phyloP scores from a whole-genome alignment of 2,113 vertebrate species.

The Mesitornis unicolor region DNA sequence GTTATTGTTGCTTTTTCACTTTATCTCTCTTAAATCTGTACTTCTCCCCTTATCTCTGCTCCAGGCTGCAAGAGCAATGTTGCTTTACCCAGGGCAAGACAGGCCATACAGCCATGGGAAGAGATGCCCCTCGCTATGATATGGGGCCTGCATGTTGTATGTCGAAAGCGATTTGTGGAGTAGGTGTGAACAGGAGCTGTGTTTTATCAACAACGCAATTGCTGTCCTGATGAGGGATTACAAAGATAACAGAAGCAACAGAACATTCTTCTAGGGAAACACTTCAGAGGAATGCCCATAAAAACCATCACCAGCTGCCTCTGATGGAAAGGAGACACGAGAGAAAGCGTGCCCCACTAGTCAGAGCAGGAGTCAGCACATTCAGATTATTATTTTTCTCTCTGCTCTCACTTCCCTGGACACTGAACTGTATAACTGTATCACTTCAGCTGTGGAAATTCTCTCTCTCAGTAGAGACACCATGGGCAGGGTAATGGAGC shows the following conservation, averaged over 20 bases:
- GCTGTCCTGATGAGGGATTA: background rate
- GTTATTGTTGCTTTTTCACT: background rate
- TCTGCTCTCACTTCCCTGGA: background rate
- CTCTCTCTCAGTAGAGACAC: background rate
- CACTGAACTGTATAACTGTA: background rate
- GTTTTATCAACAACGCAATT: constrained; percentile 5
- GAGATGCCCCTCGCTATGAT: background rate
- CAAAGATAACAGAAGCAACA: background rate
- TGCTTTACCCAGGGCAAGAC: background rate
- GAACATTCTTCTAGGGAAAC: background rate
- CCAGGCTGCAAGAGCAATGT: background rate
- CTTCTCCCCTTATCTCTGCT: background rate
- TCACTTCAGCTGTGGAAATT: background rate
- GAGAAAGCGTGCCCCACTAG: background rate
- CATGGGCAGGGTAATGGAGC: background rate
- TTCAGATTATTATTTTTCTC: background rate
- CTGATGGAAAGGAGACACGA: background rate
- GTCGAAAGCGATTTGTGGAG: background rate
- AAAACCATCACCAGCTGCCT: background rate
- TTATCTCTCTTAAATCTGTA: background rate
- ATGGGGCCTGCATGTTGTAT: accelerated
- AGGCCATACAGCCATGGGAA: background rate
- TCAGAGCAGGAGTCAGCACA: background rate
- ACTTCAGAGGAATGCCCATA: background rate
- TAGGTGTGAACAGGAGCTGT: constrained; percentile 12